These are phyloP conservation scores for Mizuhopecten yessoensis DNA, from an alignment of 1,140 invertebrate genomes.

Conservation along the genomic window DNA sequence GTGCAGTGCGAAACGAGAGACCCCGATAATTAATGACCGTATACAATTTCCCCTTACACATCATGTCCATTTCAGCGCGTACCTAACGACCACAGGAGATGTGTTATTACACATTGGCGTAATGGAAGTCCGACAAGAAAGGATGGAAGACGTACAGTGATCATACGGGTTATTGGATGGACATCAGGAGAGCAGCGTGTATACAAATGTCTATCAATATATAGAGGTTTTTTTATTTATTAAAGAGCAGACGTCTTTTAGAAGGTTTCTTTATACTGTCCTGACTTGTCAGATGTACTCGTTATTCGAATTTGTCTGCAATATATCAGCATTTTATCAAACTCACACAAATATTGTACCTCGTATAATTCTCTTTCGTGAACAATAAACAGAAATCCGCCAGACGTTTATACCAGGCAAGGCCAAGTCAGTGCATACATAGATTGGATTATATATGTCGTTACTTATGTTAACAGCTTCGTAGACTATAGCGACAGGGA, in stretches of 20 bases:
- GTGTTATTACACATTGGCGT: neutral
- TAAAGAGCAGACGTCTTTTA: neutral
- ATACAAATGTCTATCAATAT: neutral
- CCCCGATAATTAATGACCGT: constrained; percentile 31
- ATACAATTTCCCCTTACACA: constrained; percentile 34
- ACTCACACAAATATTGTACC: neutral
- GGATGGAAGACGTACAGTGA: neutral
- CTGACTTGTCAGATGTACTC: neutral
- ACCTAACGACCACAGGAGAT: constrained; percentile 6
- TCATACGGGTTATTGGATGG: neutral
- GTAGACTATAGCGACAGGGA: neutral
- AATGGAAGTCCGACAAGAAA: constrained; percentile 2
- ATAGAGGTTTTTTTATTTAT: neutral
- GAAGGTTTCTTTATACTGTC: neutral
- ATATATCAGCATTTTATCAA: neutral
- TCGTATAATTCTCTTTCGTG: neutral
- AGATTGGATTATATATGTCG: neutral
- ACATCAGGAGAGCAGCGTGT: neutral
- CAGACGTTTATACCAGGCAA: neutral
- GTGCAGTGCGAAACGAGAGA: constrained; percentile 25
- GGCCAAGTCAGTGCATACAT: neutral
- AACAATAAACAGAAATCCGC: neutral
- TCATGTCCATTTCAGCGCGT: constrained; percentile 37
- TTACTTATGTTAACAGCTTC: constrained; percentile 11
- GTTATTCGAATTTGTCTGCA: neutral